phyloP scores from a whole-genome alignment of 2,797 vertebrate species.

The Rhyacichthys aspro region DNA sequence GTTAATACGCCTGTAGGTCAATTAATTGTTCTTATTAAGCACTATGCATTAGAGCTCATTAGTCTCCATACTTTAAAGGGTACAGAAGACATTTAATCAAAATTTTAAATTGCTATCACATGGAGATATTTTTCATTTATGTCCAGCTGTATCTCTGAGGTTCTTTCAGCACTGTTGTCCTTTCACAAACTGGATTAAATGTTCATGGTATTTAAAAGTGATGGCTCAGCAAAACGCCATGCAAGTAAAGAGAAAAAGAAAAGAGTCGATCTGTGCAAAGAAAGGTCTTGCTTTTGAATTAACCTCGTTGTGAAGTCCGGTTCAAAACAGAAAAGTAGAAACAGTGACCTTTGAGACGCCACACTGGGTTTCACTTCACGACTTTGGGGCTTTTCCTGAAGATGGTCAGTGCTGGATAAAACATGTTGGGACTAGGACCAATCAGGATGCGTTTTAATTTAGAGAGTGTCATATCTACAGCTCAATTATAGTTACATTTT shows the following conservation, averaged over 20 bases:
- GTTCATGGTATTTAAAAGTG: constrained; percentile 15
- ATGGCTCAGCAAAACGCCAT: constrained; percentile 14
- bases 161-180: neutral
- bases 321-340: neutral
- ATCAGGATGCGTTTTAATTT: too few species aligned
- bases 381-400: too few species aligned
- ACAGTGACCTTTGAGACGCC: neutral
- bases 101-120: neutral
- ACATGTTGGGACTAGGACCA: too few species aligned
- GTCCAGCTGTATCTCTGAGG: neutral
- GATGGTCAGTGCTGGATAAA: too few species aligned
- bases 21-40: too few species aligned
- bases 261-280: constrained; percentile 13
- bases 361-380: too few species aligned
- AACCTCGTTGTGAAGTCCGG: constrained; percentile 5
- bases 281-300: constrained; percentile 15
- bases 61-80: too few species aligned
- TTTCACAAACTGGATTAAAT: constrained; percentile 12
- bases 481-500: too few species aligned
- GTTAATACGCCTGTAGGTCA: too few species aligned
- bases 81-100: neutral
- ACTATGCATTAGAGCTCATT: too few species aligned
- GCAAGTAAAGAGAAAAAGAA: constrained; percentile 18
- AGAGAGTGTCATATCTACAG: too few species aligned
- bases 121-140: neutral